These are phyloP conservation scores for Cyclargus thomasi DNA, from an alignment of 1,140 invertebrate species.

Conservation along the genomic window DNA sequence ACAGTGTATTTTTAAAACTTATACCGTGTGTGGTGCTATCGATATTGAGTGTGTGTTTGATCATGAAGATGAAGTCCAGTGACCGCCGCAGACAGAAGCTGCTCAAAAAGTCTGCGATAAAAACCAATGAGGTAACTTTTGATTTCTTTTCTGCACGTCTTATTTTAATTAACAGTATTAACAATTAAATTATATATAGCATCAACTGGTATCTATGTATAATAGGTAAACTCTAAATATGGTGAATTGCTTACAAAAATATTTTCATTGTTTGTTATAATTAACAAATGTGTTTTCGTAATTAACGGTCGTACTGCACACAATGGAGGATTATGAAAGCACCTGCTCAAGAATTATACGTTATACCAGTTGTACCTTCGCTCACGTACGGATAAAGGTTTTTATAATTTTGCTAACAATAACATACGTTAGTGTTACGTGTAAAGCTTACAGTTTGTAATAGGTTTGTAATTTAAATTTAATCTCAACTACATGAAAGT, in stretches of 20 bases:
- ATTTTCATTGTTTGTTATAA: background rate
- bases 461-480: background rate
- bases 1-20: slow-evolving; percentile 69
- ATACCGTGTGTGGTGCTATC: slow-evolving; percentile 67
- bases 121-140: slow-evolving; percentile 54
- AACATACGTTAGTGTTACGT: background rate
- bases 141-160: too few species aligned
- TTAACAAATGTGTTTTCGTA: background rate
- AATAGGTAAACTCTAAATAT: too few species aligned
- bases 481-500: background rate
- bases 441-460: background rate
- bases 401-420: background rate
- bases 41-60: slow-evolving; percentile 63
- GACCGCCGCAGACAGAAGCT: slow-evolving; percentile 84
- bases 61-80: slow-evolving; percentile 75
- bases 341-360: background rate
- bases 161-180: too few species aligned
- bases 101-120: slow-evolving; percentile 68
- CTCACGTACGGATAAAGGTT: background rate
- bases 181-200: too few species aligned
- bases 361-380: too few species aligned
- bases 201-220: too few species aligned
- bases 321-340: background rate
- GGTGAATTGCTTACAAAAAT: too few species aligned
- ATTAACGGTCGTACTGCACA: background rate